phyloP scores from a whole-genome alignment of 2,113 vertebrate species.

The Melospiza georgiana region DNA sequence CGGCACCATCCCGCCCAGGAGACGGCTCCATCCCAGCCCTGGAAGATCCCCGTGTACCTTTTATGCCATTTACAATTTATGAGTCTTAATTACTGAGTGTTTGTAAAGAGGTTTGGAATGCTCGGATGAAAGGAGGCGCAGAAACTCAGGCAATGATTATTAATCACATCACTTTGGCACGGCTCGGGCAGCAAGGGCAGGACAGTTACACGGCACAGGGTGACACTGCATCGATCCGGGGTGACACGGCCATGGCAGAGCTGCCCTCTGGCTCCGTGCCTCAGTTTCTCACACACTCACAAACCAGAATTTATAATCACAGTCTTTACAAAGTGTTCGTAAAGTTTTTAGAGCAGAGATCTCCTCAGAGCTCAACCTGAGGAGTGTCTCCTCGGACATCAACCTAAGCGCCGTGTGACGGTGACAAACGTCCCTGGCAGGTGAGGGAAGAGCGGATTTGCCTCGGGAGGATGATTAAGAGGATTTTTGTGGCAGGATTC shows the following conservation, averaged over 20 bases:
- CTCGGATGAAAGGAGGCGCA: neutral
- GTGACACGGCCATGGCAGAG: rapidly evolving
- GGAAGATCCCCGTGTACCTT: neutral
- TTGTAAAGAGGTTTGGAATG: neutral
- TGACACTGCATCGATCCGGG: neutral
- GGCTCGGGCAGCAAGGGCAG: neutral
- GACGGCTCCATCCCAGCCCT: neutral
- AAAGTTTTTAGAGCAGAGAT: neutral
- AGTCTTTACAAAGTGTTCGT: neutral
- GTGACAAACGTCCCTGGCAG: neutral
- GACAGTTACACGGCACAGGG: neutral
- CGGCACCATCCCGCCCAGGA: neutral
- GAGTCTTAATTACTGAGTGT: conserved; percentile 5
- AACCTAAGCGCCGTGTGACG: rapidly evolving
- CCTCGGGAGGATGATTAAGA: neutral
- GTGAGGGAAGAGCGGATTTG: neutral
- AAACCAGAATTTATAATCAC: neutral
- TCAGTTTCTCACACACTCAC: neutral
- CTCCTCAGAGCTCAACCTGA: too few species aligned
- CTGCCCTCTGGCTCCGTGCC: neutral
- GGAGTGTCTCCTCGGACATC: neutral
- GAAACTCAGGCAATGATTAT: neutral
- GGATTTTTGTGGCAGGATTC: neutral
- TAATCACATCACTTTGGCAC: neutral
- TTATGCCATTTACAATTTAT: neutral